phyloP scores from a whole-genome alignment of 1,140 invertebrate species.

The Papilio xuthus region DNA sequence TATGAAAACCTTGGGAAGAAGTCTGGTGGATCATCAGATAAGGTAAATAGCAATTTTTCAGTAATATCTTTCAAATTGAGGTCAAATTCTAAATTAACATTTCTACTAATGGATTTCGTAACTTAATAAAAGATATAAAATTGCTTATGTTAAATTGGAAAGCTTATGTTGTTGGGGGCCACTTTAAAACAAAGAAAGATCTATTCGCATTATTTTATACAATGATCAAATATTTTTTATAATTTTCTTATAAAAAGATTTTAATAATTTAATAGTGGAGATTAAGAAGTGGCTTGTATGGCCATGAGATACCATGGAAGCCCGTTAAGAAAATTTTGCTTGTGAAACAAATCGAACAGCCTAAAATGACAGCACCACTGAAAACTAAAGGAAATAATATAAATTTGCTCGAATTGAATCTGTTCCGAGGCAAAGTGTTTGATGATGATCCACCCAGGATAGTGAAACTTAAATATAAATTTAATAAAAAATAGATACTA shows the following conservation, averaged over 20 bases:
- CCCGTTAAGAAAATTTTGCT: conserved; percentile 42
- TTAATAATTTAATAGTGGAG: conserved; percentile 29
- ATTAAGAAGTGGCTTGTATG: conserved; percentile 49
- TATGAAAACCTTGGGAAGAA: conserved; percentile 85
- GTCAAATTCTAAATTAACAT: not conserved
- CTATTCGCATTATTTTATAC: too few species aligned
- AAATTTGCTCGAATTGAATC: conserved; percentile 51
- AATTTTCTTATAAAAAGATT: not conserved
- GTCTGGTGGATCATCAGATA: conserved; percentile 68
- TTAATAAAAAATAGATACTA: conserved; percentile 30
- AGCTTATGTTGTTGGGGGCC: too few species aligned
- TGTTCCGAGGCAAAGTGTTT: conserved; percentile 56
- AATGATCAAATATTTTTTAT: not conserved
- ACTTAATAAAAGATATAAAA: conserved; percentile 9
- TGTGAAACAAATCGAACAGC: conserved; percentile 51
- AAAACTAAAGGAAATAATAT: conserved; percentile 49
- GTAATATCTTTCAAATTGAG: not conserved
- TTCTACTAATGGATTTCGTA: not conserved
- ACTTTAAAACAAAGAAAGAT: too few species aligned
- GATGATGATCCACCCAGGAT: conserved; percentile 46
- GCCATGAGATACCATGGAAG: conserved; percentile 69
- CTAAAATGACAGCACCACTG: conserved; percentile 45
- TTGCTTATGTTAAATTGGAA: not conserved
- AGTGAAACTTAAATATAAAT: conserved; percentile 40
- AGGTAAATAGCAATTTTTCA: conserved; percentile 57